These are phyloP conservation scores for Gibbula magus DNA, from an alignment of 2,888 invertebrate species.

Conservation along the genomic window DNA sequence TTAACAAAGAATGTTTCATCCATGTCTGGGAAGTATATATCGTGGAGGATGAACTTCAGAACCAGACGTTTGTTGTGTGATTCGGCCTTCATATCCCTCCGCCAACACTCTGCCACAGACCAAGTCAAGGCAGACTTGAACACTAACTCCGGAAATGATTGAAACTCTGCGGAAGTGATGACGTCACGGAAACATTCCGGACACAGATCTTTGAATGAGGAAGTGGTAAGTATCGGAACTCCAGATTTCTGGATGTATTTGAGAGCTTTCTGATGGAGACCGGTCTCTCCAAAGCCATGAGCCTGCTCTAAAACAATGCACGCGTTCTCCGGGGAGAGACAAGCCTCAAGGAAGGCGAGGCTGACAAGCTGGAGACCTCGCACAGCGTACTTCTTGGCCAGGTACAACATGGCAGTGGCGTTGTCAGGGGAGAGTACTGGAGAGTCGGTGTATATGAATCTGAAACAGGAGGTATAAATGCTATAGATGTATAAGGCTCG, in stretches of 20 bases:
- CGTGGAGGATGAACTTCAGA: neutral
- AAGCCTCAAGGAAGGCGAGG: neutral
- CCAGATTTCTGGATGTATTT: neutral
- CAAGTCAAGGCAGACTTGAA: neutral
- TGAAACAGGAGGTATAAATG: neutral
- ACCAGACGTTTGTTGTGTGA: neutral
- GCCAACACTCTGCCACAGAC: slow-evolving; percentile 6
- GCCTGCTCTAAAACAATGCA: neutral
- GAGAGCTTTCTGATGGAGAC: neutral
- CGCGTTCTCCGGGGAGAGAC: neutral
- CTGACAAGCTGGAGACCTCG: neutral
- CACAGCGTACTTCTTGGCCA: slow-evolving; percentile 1
- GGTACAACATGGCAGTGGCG: neutral
- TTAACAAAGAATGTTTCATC: neutral
- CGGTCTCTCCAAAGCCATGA: neutral
- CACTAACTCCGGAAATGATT: neutral
- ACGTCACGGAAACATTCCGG: neutral
- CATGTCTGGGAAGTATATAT: neutral
- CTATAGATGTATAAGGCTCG: neutral
- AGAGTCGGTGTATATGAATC: neutral
- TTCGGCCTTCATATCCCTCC: neutral
- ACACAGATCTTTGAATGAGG: neutral
- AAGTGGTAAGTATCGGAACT: neutral
- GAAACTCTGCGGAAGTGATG: neutral
- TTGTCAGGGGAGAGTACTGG: neutral